These are phyloP conservation scores for Patella caerulea DNA, from an alignment of 2,888 invertebrate genomes.

Conservation along the genomic window DNA sequence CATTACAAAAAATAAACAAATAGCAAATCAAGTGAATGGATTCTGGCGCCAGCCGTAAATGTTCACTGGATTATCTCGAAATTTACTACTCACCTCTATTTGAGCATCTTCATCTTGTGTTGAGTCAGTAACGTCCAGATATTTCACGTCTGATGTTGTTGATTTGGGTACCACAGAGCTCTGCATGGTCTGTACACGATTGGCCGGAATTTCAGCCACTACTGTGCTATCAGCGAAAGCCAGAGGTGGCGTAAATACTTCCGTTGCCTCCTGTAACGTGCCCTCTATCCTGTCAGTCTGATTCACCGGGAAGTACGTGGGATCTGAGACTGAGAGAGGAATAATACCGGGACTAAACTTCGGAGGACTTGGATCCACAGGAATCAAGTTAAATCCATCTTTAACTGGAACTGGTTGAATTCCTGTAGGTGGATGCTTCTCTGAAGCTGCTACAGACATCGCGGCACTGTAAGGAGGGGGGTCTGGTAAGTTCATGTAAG, in stretches of 20 bases:
- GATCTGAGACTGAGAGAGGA: conserved; percentile 10
- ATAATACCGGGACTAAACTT: conserved; percentile 3
- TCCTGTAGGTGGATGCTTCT: not conserved
- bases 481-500: not conserved
- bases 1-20: too few relatives aligned
- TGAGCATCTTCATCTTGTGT: not conserved
- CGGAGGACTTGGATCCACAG: not conserved
- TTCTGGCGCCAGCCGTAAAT: too few relatives aligned
- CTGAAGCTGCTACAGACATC: not conserved
- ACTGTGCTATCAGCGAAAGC: conserved; percentile 45
- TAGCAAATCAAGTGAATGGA: too few relatives aligned
- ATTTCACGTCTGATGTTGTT: conserved; percentile 5
- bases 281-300: conserved; percentile 19
- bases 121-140: conserved; percentile 2
- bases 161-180: conserved; percentile 16
- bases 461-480: conserved; percentile 6
- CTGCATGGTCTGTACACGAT: conserved; percentile 15
- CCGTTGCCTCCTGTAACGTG: conserved; percentile 42
- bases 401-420: not conserved
- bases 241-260: conserved; percentile 42
- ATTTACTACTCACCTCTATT: not conserved
- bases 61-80: too few relatives aligned
- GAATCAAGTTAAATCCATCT: not conserved
- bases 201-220: conserved; percentile 33
- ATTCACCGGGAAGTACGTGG: not conserved